A percentile compares a stretch with the other conserved stretches of the same genome.
These are phyloP conservation scores for Tragelaphus eurycerus DNA, from an alignment of 2,797 vertebrate species.

Conservation along the genomic window DNA sequence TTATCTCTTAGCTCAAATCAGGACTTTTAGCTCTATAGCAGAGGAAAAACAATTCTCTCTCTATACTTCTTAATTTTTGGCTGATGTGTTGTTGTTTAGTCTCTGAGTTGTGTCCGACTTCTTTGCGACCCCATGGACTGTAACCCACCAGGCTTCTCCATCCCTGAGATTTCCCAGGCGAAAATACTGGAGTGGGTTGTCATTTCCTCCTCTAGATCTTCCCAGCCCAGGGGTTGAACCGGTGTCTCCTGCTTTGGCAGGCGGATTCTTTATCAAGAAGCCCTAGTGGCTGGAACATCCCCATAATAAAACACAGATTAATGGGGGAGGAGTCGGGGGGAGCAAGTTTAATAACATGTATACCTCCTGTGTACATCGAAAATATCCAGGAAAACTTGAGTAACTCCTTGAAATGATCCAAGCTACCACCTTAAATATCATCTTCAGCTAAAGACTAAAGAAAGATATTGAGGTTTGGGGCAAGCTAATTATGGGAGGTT, in stretches of 20 bases:
- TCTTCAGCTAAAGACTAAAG: neutral
- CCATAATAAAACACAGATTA: neutral
- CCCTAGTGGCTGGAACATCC: neutral
- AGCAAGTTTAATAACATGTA: neutral
- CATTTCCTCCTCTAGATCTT: neutral
- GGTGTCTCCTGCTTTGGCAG: neutral
- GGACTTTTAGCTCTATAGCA: neutral
- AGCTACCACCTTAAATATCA: neutral
- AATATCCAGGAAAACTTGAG: neutral
- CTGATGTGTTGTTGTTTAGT: neutral
- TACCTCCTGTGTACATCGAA: neutral
- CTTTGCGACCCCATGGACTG: neutral
- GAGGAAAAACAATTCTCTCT: neutral
- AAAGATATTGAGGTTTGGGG: neutral
- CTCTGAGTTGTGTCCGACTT: neutral
- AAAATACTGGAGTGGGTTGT: neutral
- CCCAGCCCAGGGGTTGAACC: neutral
- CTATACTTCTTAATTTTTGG: neutral
- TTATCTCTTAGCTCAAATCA: neutral
- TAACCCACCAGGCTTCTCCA: neutral
- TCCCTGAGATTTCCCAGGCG: neutral
- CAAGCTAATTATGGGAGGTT: neutral
- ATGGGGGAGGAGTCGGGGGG: neutral
- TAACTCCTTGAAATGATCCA: neutral
- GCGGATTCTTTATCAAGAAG: neutral